phyloP scores from a whole-genome alignment of 2,888 invertebrate species.

The Sarcophaga rosellei region DNA sequence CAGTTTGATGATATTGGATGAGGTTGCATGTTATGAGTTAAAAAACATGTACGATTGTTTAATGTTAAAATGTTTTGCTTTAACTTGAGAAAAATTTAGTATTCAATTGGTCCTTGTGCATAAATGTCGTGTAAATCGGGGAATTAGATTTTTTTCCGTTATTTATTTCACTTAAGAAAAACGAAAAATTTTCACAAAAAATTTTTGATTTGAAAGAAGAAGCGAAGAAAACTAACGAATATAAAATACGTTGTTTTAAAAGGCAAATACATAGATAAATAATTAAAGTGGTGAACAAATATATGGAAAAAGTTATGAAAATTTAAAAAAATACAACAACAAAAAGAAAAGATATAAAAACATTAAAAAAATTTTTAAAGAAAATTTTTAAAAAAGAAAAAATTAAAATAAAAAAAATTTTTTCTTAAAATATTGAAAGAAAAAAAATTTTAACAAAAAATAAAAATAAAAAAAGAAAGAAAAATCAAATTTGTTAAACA shows the following conservation, averaged over 20 bases:
- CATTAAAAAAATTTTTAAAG: constrained; percentile 14
- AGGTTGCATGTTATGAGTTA: constrained; percentile 31
- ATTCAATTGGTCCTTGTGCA: constrained; percentile 55
- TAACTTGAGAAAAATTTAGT: constrained; percentile 52
- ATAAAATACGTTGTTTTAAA: constrained; percentile 11
- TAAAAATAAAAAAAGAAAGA: constrained; percentile 21
- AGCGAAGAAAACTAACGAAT: background rate
- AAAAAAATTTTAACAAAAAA: background rate
- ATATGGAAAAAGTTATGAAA: background rate
- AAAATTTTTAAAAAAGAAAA: constrained; percentile 7
- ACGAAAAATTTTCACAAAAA: constrained; percentile 45
- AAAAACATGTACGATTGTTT: constrained; percentile 42
- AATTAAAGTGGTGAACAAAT: constrained; percentile 2
- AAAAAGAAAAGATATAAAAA: background rate
- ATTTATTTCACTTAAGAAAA: background rate
- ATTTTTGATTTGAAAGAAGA: background rate
- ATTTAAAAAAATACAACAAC: background rate
- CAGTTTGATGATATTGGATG: background rate
- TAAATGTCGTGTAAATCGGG: constrained; percentile 55
- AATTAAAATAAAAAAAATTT: constrained; percentile 4
- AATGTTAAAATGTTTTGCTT: constrained; percentile 60
- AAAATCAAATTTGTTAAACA: background rate
- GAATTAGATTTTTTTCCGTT: constrained; percentile 19
- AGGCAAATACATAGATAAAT: background rate
- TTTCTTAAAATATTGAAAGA: constrained; percentile 2